These are phyloP conservation scores for Ceratosolen solmsi DNA, from an alignment of 1,140 invertebrate genomes.

Conservation along the genomic window DNA sequence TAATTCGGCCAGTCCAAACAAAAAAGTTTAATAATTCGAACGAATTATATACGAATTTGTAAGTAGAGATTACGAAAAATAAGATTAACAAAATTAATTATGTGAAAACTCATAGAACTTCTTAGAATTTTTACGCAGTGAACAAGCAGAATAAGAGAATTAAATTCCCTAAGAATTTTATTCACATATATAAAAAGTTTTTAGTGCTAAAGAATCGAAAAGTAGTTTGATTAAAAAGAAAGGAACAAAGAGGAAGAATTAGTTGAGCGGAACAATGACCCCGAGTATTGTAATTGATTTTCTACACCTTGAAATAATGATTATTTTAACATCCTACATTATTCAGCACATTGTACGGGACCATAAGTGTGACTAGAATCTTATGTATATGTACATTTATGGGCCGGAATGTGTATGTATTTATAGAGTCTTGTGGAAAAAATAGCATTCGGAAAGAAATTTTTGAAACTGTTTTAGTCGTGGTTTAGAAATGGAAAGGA, in stretches of 20 bases:
- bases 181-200: not conserved
- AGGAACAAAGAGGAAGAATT: no score
- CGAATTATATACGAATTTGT: not conserved
- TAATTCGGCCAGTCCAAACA: not conserved
- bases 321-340: not conserved
- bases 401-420: no score
- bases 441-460: no score
- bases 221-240: not conserved
- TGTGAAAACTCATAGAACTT: not conserved
- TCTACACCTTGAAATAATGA: not conserved
- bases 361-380: no score
- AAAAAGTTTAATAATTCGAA: not conserved
- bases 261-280: not conserved
- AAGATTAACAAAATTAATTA: not conserved
- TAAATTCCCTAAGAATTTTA: not conserved
- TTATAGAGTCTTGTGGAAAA: no score
- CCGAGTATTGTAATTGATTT: not conserved
- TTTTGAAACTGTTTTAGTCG: no score
- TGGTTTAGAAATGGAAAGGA: no score
- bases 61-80: not conserved
- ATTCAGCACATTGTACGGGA: not conserved
- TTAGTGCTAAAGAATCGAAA: no score
- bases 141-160: not conserved
- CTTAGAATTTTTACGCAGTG: not conserved
- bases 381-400: no score